These are phyloP conservation scores for Poecilia velifera DNA, from an alignment of 2,797 vertebrate genomes.

Conservation along the genomic window DNA sequence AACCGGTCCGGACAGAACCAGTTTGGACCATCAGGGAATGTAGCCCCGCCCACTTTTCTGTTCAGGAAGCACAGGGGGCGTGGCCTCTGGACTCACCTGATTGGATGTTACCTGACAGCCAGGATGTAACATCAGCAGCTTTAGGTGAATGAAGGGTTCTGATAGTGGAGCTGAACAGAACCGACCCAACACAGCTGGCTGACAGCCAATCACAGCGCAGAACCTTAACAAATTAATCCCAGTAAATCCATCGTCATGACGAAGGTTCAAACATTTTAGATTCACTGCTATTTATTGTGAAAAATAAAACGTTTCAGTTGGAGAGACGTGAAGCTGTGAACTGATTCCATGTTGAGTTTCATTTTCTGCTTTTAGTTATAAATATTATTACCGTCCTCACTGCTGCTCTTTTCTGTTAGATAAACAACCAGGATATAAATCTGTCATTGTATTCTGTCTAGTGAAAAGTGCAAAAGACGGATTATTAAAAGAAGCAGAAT, in stretches of 20 bases:
- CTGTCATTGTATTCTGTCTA: neutral
- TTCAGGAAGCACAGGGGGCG: neutral
- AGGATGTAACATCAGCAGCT: neutral
- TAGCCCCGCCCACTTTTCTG: neutral
- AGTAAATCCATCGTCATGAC: neutral
- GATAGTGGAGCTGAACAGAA: neutral
- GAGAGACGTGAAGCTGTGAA: neutral
- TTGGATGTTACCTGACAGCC: neutral
- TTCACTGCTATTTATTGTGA: slow-evolving; percentile 1
- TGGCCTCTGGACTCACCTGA: neutral
- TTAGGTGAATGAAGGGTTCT: neutral
- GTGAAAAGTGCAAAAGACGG: neutral
- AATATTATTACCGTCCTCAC: neutral
- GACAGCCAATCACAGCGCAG: neutral
- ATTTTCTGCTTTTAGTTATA: neutral
- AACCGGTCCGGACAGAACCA: neutral
- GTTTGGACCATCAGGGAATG: neutral
- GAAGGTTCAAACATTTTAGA: neutral
- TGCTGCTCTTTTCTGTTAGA: neutral
- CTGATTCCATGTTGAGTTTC: neutral
- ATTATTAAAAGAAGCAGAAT: no score
- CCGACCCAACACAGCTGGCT: neutral
- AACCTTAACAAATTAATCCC: neutral
- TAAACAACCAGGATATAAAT: no score
- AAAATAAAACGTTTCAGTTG: neutral